Percentiles rank a stretch among this genome's conserved stretches.
These are phyloP conservation scores for Drosophila atripex DNA, from an alignment of 2,888 invertebrate genomes.

Conservation along the genomic window DNA sequence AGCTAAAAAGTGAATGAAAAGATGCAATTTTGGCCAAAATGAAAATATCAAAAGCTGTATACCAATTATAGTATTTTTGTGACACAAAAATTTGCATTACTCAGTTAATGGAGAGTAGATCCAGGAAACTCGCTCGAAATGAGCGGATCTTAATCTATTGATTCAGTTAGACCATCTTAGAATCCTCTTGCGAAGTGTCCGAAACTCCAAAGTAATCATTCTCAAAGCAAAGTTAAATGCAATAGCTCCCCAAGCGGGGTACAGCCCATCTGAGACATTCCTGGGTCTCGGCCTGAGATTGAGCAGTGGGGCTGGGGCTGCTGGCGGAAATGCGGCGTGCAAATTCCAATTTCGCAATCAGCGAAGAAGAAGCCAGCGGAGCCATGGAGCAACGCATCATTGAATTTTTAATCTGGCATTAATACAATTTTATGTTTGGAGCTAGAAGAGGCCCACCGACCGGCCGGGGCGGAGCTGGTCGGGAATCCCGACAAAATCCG, in stretches of 20 bases:
- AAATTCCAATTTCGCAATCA: conserved; percentile 74
- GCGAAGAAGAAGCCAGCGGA: conserved; percentile 36
- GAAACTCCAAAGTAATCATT: conserved; percentile 12
- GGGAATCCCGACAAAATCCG: conserved; percentile 77
- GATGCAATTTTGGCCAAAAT: too few relatives aligned
- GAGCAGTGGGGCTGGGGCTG: conserved; percentile 2
- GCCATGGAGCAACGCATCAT: conserved; percentile 60
- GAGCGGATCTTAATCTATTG: too few relatives aligned
- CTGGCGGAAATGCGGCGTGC: conserved; percentile 63
- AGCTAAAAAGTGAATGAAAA: too few relatives aligned
- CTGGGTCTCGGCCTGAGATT: conserved; percentile 28
- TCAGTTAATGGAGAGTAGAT: too few relatives aligned
- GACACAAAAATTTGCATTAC: too few relatives aligned
- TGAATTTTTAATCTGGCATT: conserved; percentile 79
- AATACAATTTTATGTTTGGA: conserved; percentile 75
- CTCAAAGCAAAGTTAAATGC: not conserved
- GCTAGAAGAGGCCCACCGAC: conserved; percentile 8
- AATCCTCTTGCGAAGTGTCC: too few relatives aligned
- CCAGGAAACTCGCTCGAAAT: too few relatives aligned
- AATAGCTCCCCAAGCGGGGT: not conserved
- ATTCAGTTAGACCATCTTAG: too few relatives aligned
- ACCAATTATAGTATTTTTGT: too few relatives aligned
- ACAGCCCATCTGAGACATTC: conserved; percentile 10
- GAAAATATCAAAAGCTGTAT: too few relatives aligned
- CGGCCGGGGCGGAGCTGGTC: not conserved